phyloP scores from a whole-genome alignment of 2,113 vertebrate genomes.

The Sturnira hondurensis region DNA sequence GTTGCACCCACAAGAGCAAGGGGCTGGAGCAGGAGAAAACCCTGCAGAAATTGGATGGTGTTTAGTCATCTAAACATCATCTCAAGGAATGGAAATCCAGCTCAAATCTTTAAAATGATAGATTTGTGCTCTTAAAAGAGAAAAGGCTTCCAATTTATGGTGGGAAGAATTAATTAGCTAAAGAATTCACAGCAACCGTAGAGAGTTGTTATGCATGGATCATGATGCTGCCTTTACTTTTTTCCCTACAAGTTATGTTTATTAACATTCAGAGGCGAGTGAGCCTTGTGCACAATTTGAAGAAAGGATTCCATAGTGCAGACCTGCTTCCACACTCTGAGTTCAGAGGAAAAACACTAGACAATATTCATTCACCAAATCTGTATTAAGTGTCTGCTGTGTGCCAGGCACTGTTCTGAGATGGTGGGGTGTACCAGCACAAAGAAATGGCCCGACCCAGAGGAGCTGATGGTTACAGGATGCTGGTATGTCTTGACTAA shows the following conservation, averaged over 20 bases:
- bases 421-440: not conserved
- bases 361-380: not conserved
- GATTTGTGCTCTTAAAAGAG: not conserved
- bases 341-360: not conserved
- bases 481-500: not conserved
- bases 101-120: not conserved
- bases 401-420: not conserved
- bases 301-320: not conserved
- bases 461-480: fast-evolving
- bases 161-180: not conserved
- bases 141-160: not conserved
- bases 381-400: fast-evolving
- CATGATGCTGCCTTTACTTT: not conserved
- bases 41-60: not conserved
- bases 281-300: fast-evolving
- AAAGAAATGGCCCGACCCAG: not conserved
- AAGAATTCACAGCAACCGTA: not conserved
- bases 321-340: not conserved
- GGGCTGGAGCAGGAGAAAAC: not conserved
- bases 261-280: not conserved
- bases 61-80: not conserved
- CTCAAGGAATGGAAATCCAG: not conserved
- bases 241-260: not conserved
- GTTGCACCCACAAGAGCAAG: not conserved
- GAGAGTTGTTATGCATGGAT: not conserved